Evolutionary conservation across 1,140 invertebrate genomes (phyloP), one percentile per base, ranked within the genome.

Genomic region (Radopholus similis): DNA sequence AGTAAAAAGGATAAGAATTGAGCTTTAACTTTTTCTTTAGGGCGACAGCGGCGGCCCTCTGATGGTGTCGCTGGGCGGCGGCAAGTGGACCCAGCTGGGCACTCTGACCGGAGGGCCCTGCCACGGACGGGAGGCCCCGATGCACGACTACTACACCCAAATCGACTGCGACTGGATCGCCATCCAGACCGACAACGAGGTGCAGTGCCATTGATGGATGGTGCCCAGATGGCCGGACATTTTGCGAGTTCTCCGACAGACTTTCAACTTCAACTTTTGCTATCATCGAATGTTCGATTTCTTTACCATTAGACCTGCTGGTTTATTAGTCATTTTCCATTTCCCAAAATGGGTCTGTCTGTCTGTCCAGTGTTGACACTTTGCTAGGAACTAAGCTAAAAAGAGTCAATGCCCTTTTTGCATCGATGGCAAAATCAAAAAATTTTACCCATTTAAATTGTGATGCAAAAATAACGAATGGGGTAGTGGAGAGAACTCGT

Each of bases 91-190:
- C 28, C 58, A 62, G 30, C 42, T 62, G 21, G 58, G 58, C 11
- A 62, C 58, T 42, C 38, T 62, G 9, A 62, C 58, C 1, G 58
- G 58, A 13, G 58, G 58, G 6, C 58, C 58, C 4, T 62, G 58
- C 32, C 58, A 62, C 21, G 58, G 58, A 35, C 40, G 44, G n/a
- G 58, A 62, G 21, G 38, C 58, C 9, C 58, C 58, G 34, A 11
- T 47, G 40, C 58, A 62, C 9, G 58, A 62, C 28, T 62, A 62
- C 32, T 62, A 62, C 58, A 62, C 58, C 2, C 37, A 47, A 62
- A 62, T 62, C 32, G 58, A 62, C 32, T 62, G 58, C 3, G 58
- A 62, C 26, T 62, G 38, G 58, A 62, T 62, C 9, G 58, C 58
- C 21, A 62, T 62, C 13, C 58, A 62, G 30, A 62, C 26, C 23